Evolutionary conservation across 2,797 vertebrate species (phyloP).

Genomic region (Poeciliopsis paucimaculata): DNA sequence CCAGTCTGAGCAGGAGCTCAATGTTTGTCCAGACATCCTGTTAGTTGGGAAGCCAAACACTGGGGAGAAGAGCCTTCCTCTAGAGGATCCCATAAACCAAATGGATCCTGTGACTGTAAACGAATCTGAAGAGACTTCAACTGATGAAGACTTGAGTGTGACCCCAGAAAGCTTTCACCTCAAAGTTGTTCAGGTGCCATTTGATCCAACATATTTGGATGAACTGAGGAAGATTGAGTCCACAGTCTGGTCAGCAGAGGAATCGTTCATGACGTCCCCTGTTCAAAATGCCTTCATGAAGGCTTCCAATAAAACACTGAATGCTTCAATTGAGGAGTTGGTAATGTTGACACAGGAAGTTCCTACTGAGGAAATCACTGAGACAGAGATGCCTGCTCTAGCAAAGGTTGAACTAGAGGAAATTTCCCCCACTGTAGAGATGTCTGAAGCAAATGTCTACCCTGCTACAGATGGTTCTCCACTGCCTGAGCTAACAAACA

Average conservation of each 20-base stretch:
- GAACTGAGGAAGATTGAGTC: conserved; percentile 75
- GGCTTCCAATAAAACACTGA: conserved; percentile 20
- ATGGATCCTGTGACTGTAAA: background rate
- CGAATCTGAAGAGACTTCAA: conserved; percentile 11
- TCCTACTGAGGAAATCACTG: conserved; percentile 18
- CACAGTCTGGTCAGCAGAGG: conserved; percentile 75
- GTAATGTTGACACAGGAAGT: background rate
- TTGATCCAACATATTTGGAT: conserved; percentile 70
- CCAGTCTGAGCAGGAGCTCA: conserved; percentile 27
- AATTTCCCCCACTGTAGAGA: background rate
- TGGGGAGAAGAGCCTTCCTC: conserved; percentile 7
- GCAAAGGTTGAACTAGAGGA: conserved; percentile 27
- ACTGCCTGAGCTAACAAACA: background rate
- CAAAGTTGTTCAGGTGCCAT: conserved; percentile 71
- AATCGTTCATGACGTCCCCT: conserved; percentile 64
- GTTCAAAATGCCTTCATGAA: conserved; percentile 47
- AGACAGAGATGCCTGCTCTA: conserved; percentile 14
- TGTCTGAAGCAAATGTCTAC: conserved; percentile 3
- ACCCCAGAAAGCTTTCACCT: conserved; percentile 45
- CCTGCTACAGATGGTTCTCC: conserved; percentile 10
- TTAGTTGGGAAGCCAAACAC: conserved; percentile 36
- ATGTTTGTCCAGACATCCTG: conserved; percentile 72
- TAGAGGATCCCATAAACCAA: conserved; percentile 34
- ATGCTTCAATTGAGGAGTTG: conserved; percentile 24
- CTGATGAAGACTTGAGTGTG: conserved; percentile 1